These are phyloP conservation scores for Enhydra lutris DNA, from an alignment of 2,113 vertebrate genomes.

Conservation along the genomic window DNA sequence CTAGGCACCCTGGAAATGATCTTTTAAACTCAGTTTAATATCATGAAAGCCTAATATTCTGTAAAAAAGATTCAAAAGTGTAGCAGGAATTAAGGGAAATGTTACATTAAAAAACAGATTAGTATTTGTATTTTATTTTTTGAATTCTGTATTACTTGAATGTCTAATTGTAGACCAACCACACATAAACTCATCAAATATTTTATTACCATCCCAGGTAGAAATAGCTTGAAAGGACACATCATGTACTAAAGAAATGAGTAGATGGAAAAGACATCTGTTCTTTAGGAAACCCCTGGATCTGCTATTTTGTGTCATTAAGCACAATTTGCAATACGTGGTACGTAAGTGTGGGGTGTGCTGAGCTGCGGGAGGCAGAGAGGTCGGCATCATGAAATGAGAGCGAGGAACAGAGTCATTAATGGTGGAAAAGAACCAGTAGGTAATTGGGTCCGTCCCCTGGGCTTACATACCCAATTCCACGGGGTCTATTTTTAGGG, in stretches of 20 bases:
- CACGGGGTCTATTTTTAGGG: not conserved
- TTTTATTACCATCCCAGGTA: not conserved
- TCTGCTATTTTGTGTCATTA: not conserved
- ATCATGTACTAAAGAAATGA: not conserved
- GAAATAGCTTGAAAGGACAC: not conserved
- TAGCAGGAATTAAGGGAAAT: not conserved
- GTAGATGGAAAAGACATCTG: not conserved
- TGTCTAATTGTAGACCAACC: not conserved
- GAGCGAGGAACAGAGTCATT: not conserved
- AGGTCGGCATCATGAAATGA: not conserved
- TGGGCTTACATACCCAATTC: not conserved
- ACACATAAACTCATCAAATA: not conserved
- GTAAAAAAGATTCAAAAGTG: not conserved
- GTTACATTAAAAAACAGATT: not conserved
- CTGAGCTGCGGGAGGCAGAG: not conserved
- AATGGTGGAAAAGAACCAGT: not conserved
- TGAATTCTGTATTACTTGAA: not conserved
- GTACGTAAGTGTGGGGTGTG: not conserved
- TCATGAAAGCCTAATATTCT: not conserved
- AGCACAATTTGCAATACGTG: not conserved
- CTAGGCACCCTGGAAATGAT: not conserved
- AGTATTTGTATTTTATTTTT: not conserved
- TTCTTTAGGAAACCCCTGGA: not conserved
- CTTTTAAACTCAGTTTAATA: not conserved
- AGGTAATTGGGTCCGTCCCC: not conserved